Base-by-base conservation (phyloP, 2,888 invertebrate species). In the Oasisia sp. region DNA sequence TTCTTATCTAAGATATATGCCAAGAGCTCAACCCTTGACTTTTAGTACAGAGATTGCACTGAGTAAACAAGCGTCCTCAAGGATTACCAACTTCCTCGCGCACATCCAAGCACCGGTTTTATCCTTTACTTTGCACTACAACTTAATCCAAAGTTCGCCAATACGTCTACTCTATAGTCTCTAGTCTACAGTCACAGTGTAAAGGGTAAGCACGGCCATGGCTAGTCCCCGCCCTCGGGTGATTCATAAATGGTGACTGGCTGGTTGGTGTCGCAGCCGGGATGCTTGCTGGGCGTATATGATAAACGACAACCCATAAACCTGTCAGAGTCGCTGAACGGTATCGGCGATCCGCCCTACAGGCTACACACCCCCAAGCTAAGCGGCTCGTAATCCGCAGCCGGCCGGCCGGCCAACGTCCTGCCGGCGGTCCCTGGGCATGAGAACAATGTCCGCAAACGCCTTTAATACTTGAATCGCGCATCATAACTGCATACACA, bases 271-370 rank as follows among this genome's bases (percentile, higher is more conserved):
- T 74, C 74, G 19, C 74, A 74, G 74, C 74, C 74, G n/a, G 74
- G 74, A 74, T 74, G 74, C 74, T 74, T 19, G 74, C 74, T 74
- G 74, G 74, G 27, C 74, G 27, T 74, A 74, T 74, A 74, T 74
- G 74, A 74, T 74, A 19, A 74, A 74, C 74, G 74, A 74, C 74
- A 74, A 74, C 27, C 74, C 74, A 74, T 74, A 74, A 74, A 74
- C 19, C 74, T 74, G 74, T 74, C 74, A 74, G 74, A 74, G 74
- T 74, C 74, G 74, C 74, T 74, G 74, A 74, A 74, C 74, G 74
- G 74, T 74, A 74, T 74, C 74, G 74, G 27, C 74, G 74, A 74
- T 74, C 74, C 74, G 74, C 74, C 74, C 56, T 14, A 56, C 56
- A 50, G 50, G 50, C 50, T 50, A 50, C 50, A 50, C 74, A 19